Percentiles rank a stretch among this genome's conserved stretches.
These are phyloP conservation scores for Centropristis striata DNA, from an alignment of 2,113 vertebrate genomes.

Conservation along the genomic window DNA sequence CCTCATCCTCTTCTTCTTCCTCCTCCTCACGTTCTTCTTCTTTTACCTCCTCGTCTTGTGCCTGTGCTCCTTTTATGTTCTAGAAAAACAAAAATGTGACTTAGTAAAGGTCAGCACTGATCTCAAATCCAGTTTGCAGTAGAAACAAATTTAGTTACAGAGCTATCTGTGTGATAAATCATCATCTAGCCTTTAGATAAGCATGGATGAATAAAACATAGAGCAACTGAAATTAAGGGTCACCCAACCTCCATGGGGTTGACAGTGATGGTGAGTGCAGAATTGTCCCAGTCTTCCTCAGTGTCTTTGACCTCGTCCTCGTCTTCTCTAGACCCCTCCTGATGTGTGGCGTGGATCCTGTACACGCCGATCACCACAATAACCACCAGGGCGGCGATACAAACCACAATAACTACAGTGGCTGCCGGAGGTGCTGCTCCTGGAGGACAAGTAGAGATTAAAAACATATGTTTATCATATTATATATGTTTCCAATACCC, in stretches of 20 bases:
- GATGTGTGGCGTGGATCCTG: conserved; percentile 88
- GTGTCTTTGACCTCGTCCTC: conserved; percentile 83
- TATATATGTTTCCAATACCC: too few species aligned
- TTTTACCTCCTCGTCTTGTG: conserved; percentile 47
- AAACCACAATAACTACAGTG: conserved; percentile 89
- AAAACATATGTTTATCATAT: neutral
- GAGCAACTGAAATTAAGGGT: neutral
- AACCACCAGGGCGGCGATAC: conserved; percentile 91
- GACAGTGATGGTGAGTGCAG: conserved; percentile 94
- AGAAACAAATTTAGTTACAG: neutral
- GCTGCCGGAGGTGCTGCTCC: conserved; percentile 88
- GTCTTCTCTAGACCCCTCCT: conserved; percentile 85
- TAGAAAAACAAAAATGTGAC: conserved; percentile 36
- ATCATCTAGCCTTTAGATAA: neutral
- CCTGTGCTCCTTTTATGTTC: conserved; percentile 71
- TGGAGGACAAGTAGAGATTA: conserved; percentile 20
- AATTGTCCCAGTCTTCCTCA: conserved; percentile 91
- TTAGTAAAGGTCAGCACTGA: neutral
- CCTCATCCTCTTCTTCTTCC: conserved; percentile 87
- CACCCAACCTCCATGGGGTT: conserved; percentile 94
- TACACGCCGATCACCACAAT: conserved; percentile 92
- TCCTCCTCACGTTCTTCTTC: conserved; percentile 82
- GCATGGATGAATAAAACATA: neutral
- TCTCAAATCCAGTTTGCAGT: neutral
- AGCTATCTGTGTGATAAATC: neutral